Evolutionary conservation across 2,113 vertebrate species (phyloP).

Genomic region (Poeciliopsis turrubarensis): DNA sequence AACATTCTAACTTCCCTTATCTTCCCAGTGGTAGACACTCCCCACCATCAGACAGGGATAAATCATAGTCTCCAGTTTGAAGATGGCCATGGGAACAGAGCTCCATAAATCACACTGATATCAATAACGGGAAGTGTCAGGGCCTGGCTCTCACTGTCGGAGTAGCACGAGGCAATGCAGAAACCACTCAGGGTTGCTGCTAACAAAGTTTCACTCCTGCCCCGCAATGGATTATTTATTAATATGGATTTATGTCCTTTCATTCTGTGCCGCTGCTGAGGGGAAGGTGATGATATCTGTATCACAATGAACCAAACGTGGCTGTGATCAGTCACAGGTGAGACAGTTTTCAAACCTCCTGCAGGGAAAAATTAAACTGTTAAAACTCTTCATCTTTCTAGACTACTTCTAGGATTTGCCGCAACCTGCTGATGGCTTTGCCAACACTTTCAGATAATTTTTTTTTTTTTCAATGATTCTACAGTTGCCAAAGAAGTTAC

Average conservation of each 20-base stretch:
- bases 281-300: slow-evolving; percentile 41
- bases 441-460: not conserved
- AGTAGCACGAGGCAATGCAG: slow-evolving; percentile 47
- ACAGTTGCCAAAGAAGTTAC: not conserved
- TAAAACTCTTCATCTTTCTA: not conserved
- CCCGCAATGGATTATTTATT: slow-evolving; percentile 62
- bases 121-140: slow-evolving; percentile 75
- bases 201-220: slow-evolving; percentile 70
- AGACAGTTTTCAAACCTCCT: not conserved
- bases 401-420: not conserved
- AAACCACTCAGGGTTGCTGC: slow-evolving; percentile 63
- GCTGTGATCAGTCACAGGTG: slow-evolving; percentile 38
- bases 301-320: slow-evolving; percentile 19
- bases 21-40: slow-evolving; percentile 38
- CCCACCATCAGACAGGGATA: slow-evolving; percentile 53
- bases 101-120: slow-evolving; percentile 76
- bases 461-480: too few relatives aligned
- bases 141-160: slow-evolving; percentile 55
- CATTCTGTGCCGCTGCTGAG: slow-evolving; percentile 17
- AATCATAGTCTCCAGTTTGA: slow-evolving; percentile 66
- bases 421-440: not conserved
- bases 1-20: slow-evolving; percentile 31
- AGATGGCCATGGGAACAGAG: slow-evolving; percentile 51
- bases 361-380: slow-evolving; percentile 1
- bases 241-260: slow-evolving; percentile 55